Evolutionary conservation across 2,888 invertebrate species (phyloP).

Genomic region (Nasonovia ribisnigri): DNA sequence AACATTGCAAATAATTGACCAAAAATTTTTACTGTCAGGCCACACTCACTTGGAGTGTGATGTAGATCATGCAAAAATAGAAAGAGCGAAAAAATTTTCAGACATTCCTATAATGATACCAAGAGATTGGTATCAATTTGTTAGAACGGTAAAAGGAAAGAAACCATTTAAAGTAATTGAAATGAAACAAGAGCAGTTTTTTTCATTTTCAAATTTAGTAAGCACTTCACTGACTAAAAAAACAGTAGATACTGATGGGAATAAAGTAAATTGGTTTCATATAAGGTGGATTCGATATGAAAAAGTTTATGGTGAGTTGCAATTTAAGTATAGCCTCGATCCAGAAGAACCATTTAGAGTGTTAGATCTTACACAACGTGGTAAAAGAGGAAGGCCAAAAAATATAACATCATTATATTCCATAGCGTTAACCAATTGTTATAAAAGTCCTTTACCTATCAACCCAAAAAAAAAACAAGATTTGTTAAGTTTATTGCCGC

Average conservation of each 20-base stretch:
- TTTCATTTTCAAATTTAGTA: slow-evolving; percentile 28
- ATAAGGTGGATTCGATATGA: slow-evolving; percentile 14
- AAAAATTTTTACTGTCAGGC: not conserved
- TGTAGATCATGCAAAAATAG: too few relatives aligned
- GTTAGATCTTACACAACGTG: too few relatives aligned
- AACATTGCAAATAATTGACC: slow-evolving; percentile 7
- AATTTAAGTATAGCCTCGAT: not conserved
- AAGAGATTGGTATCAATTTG: not conserved
- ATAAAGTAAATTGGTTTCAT: slow-evolving; percentile 6
- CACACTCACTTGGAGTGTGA: too few relatives aligned
- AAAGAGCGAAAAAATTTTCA: too few relatives aligned
- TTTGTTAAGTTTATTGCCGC: slow-evolving; percentile 1
- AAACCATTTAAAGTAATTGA: not conserved
- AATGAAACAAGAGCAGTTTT: not conserved
- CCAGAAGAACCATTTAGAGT: too few relatives aligned
- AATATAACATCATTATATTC: not conserved
- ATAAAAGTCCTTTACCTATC: not conserved
- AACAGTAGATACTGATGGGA: slow-evolving; percentile 18
- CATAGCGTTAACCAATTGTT: too few relatives aligned
- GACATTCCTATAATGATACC: too few relatives aligned
- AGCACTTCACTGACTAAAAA: not conserved
- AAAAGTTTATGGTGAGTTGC: not conserved
- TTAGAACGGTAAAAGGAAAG: not conserved
- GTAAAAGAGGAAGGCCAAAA: slow-evolving; percentile 8
- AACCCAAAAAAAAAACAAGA: slow-evolving; percentile 32